phyloP scores from a whole-genome alignment of 2,113 vertebrate species.

The Dipodomys merriami region DNA sequence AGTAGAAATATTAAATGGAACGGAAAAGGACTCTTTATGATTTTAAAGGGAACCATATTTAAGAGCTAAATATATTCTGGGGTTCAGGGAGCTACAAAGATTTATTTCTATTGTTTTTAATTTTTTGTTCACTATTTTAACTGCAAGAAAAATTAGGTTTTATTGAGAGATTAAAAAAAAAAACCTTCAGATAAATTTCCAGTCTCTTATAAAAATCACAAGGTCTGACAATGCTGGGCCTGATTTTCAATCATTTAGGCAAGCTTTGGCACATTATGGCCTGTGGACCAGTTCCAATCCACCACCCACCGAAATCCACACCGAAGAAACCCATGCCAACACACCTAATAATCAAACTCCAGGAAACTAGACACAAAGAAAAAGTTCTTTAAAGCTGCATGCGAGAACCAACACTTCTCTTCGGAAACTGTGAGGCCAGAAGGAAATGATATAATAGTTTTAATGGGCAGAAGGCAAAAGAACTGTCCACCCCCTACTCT shows the following conservation, averaged over 20 bases:
- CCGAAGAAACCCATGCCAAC: background rate
- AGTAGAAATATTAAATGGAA: background rate
- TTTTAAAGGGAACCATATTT: background rate
- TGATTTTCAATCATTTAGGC: background rate
- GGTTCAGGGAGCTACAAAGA: background rate
- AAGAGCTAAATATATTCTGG: background rate
- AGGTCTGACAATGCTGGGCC: background rate
- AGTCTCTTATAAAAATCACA: constrained; percentile 41
- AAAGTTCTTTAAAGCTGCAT: background rate
- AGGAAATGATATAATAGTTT: background rate
- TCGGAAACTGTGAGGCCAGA: background rate
- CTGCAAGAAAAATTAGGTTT: background rate
- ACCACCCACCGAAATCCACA: background rate
- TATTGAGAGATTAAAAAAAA: background rate
- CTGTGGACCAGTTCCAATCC: background rate
- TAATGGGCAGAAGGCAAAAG: background rate
- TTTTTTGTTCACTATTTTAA: background rate
- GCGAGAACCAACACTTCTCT: background rate
- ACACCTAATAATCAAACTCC: background rate
- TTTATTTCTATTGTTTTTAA: background rate
- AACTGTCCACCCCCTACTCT: background rate
- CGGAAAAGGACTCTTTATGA: background rate
- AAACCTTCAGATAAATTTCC: background rate
- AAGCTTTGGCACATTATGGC: background rate
- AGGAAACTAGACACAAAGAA: background rate